Evolutionary conservation across 2,113 vertebrate genomes (phyloP).

Genomic region (Siphamia tubifer): DNA sequence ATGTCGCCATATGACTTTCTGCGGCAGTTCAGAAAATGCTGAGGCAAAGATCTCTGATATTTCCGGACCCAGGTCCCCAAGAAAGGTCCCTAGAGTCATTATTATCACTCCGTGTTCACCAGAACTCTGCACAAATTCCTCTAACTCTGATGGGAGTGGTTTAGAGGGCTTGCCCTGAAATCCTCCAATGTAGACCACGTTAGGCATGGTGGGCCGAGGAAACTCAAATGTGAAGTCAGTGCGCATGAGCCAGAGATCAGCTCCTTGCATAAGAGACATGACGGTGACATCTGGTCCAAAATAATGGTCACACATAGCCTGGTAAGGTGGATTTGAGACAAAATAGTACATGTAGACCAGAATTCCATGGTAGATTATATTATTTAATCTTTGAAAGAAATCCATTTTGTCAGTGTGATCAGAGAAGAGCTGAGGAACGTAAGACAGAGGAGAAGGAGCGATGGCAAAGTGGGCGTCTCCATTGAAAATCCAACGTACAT

Average conservation of each 20-base stretch:
- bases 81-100: constrained; percentile 70
- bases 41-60: constrained; percentile 51
- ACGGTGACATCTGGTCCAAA: constrained; percentile 32
- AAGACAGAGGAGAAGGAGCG: constrained; percentile 70
- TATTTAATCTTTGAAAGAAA: constrained; percentile 62
- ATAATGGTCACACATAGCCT: constrained; percentile 53
- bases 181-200: constrained; percentile 71
- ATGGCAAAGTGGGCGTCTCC: constrained; percentile 65
- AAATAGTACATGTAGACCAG: constrained; percentile 28
- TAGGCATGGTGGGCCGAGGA: constrained; percentile 75
- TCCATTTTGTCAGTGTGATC: constrained; percentile 54
- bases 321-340: constrained; percentile 47
- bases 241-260: constrained; percentile 73
- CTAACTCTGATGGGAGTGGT: constrained; percentile 58
- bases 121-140: constrained; percentile 69
- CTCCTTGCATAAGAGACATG: constrained; percentile 49
- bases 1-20: constrained; percentile 75
- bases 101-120: constrained; percentile 66
- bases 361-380: constrained; percentile 34
- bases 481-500: constrained; percentile 59
- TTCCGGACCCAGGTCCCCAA: constrained; percentile 48
- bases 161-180: constrained; percentile 65
- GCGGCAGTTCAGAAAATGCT: constrained; percentile 64
- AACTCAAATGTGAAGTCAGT: constrained; percentile 74
- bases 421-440: constrained; percentile 55